Conservation (phyloP, 2,797 vertebrate species). For the Valencia hispanica region DNA sequence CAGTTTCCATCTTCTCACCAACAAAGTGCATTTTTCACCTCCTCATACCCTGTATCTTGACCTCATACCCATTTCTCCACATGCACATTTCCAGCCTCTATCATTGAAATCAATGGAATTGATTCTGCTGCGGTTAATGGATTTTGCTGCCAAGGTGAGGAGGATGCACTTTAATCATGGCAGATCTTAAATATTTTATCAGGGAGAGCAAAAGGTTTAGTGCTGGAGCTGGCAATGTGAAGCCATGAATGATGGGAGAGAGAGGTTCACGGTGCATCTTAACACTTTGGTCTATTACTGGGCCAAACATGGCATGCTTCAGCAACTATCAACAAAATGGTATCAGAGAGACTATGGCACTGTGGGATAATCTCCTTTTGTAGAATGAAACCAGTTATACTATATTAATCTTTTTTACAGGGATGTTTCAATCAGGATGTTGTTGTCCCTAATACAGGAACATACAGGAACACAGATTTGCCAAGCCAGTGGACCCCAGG, state of each 20-base stretch:
- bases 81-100: constrained; percentile 67
- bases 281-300: constrained; percentile 46
- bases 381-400: neutral
- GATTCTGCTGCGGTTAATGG: constrained; percentile 78
- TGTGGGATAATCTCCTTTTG: neutral
- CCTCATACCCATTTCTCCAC: constrained; percentile 59
- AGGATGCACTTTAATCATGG: constrained; percentile 82
- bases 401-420: neutral
- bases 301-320: constrained; percentile 41
- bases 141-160: constrained; percentile 81
- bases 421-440: neutral
- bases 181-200: constrained; percentile 83
- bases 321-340: constrained; percentile 32
- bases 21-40: constrained; percentile 46
- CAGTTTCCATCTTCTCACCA: constrained; percentile 21
- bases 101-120: constrained; percentile 80
- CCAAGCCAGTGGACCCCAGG: neutral
- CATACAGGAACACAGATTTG: neutral
- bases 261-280: constrained; percentile 48
- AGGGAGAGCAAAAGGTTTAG: constrained; percentile 73
- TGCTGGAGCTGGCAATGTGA: constrained; percentile 61
- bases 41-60: constrained; percentile 54
- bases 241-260: constrained; percentile 48
- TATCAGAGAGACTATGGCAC: neutral
- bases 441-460: neutral